Evolutionary conservation across 35 echinoderm and acorn worm genomes (phyloP), one percentile per base, ranked within the genome.

Genomic region (Anneissia japonica): DNA sequence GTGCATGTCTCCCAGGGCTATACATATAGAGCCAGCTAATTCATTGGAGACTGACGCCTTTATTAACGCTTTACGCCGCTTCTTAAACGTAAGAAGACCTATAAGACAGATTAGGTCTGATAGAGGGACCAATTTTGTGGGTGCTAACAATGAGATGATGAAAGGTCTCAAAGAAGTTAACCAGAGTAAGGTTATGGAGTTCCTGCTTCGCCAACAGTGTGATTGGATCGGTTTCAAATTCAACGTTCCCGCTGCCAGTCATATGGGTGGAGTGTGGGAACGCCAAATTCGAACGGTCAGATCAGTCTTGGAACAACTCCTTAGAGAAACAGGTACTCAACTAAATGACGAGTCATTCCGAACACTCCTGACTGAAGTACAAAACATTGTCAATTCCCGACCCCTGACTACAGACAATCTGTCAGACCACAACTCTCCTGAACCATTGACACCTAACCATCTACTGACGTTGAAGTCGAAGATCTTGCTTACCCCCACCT

Each of bases 401-500:
- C 92, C 92, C 0, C 64, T 94, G 39, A 77, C 92, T 0, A 76
- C 89, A 30, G 40, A 31, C 46, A 82, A 76, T 31, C n/a, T 92
- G 0, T 82, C 84, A n/a, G 85, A 90, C 37, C 55, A 81, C 64
- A 83, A 46, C 16, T 77, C 83, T 33, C 41, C 45, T 31, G 93
- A 96, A 84, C 93, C 93, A 34, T 78, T 96, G 26, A 92, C 93
- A 32, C 93, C 93, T 45, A 83, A 78, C 46, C 93, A 96, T 39
- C 86, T 96, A 7, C 84, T 96, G 11, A 96, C 93, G 32, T n/a
- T 85, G 82, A 90, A 96, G 79, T 30, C 81, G 5, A 86, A 73
- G 29, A 84, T 92, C 37, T 56, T 97, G 17, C 84, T 90, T 46
- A n/a, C 94, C 94, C 4, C 94, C 90, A 64, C 94, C 86, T 34